A percentile compares a stretch with the other conserved stretches of the same genome.
Conservation (phyloP, 2,888 invertebrate genomes). For the Zelleria hepariella region DNA sequence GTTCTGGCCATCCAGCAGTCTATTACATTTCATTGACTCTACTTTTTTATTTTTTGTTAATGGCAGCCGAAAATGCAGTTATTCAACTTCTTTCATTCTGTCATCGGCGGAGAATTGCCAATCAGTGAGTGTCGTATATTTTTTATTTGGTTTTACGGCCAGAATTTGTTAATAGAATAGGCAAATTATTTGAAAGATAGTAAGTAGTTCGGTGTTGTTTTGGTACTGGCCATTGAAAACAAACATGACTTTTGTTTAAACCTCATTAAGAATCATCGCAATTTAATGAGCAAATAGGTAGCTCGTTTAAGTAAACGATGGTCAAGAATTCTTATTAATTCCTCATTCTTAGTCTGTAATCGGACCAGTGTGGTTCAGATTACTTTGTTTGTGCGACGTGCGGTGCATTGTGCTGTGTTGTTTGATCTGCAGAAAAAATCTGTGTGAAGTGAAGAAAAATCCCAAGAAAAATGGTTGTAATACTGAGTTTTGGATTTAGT, state of each 20-base stretch:
- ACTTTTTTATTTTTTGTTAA: constrained; percentile 10
- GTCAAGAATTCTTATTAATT: neutral
- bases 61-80: constrained; percentile 17
- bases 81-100: constrained; percentile 7
- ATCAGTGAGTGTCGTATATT: constrained; percentile 6
- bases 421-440: neutral
- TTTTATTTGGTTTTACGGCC: neutral
- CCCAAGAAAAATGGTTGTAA: neutral
- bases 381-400: neutral
- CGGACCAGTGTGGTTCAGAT: neutral
- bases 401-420: neutral
- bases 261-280: neutral
- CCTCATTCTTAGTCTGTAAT: neutral
- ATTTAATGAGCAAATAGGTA: neutral
- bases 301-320: neutral
- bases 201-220: neutral
- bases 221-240: neutral
- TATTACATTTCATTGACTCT: neutral
- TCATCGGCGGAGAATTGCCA: constrained; percentile 2
- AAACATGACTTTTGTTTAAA: neutral
- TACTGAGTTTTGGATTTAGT: neutral
- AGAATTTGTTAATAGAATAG: neutral
- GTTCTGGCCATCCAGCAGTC: neutral
- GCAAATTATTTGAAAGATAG: neutral
- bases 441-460: neutral